Conservation (phyloP, 2,113 vertebrate species). For the Tamias sibiricus region DNA sequence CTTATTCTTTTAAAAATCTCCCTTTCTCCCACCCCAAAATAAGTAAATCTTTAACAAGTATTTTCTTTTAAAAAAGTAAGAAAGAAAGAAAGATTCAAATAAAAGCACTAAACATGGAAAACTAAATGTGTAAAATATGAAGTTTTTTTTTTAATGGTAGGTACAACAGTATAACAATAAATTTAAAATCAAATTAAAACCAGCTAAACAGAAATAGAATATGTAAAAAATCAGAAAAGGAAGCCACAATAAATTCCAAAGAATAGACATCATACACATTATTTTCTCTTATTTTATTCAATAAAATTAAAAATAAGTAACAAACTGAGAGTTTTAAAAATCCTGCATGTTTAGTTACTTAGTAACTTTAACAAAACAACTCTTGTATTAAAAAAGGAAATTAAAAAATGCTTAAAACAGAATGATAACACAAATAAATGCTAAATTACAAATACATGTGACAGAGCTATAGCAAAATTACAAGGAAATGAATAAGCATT, state of each 20-base stretch:
- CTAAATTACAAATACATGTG: not conserved
- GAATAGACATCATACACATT: not conserved
- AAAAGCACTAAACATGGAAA: not conserved
- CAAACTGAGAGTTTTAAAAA: not conserved
- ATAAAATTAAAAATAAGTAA: slow-evolving; percentile 25
- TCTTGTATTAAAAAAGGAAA: not conserved
- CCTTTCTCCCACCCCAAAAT: not conserved
- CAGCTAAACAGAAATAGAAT: not conserved
- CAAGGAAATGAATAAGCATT: not conserved
- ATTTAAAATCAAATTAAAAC: slow-evolving; percentile 41
- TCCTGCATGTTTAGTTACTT: not conserved
- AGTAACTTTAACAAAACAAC: not conserved
- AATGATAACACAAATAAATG: not conserved
- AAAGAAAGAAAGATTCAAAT: not conserved
- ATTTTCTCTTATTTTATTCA: not conserved
- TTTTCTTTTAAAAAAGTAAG: not conserved
- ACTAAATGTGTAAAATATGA: not conserved
- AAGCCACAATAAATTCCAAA: slow-evolving; percentile 5
- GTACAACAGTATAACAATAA: not conserved
- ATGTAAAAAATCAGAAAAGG: not conserved
- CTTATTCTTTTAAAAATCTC: not conserved
- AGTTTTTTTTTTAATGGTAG: not conserved
- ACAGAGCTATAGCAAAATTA: not conserved
- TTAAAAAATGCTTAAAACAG: not conserved
- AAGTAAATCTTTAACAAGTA: not conserved